Base-by-base conservation (phyloP, 1,140 invertebrate genomes). In the Atta cephalotes region DNA sequence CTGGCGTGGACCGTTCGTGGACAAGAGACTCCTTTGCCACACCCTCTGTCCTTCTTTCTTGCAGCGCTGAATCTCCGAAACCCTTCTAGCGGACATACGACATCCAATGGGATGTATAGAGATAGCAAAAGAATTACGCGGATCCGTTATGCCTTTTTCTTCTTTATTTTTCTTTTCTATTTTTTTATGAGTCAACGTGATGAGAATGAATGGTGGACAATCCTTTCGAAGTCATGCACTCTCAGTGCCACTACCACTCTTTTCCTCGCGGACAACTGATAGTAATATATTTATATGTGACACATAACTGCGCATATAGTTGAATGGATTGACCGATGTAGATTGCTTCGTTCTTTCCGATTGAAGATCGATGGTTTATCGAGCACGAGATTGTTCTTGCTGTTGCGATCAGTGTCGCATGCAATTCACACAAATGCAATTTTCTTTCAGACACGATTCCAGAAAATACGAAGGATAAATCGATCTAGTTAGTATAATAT, bases 151-250 rank as follows among this genome's bases (percentile, higher is more conserved):
- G 80, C 39, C n/a, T 84, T 62, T 84, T 78, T 51, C 63, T 21
- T 63, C 18, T 72, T 12, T 35, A 1, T 60, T 51, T 60, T 25
- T 74, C 45, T 39, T 28, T n/a, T 85, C 88, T 91, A 91, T 92
- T 93, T 92, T 92, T 92, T 90, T 56, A 3, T 85, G 70, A 62
- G 86, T 86, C 90, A 93, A 94, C 93, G 93, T 94, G 94, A 94
- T 91, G 91, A 93, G 94, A 95, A 95, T 95, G 93, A 94, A 93
- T 93, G 92, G 89, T 91, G 92, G 91, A 89, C 87, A 93, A 91
- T 90, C 89, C 84, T 91, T 65, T 87, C 72, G 65, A 78, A 84
- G 53, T 68, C 62, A 21, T 77, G 28, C 79, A 84, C 58, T 87
- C 65, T 87, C 58, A 70, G 71, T 86, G 53, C 70, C 51, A 49